A percentile compares a stretch with the other conserved stretches of the same genome.
These are phyloP conservation scores for Antheraea pernyi DNA, from an alignment of 1,140 invertebrate genomes.

Conservation along the genomic window DNA sequence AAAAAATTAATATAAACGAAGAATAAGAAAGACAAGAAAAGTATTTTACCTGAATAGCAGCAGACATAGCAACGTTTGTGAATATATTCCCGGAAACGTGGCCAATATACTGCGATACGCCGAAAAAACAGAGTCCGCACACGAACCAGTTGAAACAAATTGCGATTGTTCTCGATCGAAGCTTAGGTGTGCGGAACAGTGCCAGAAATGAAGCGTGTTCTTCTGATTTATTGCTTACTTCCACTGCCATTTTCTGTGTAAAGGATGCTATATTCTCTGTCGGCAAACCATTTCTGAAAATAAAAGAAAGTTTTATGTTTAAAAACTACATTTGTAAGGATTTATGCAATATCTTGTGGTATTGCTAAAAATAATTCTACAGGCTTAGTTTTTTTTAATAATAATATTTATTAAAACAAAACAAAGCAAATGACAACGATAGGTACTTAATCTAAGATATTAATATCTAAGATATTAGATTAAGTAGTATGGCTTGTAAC, in stretches of 20 bases:
- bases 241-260: constrained; percentile 56
- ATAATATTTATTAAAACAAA: no score
- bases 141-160: constrained; percentile 87
- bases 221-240: constrained; percentile 33
- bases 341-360: not conserved
- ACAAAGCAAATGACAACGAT: no score
- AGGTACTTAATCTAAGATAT: no score
- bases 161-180: constrained; percentile 86
- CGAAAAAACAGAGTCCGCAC: constrained; percentile 87
- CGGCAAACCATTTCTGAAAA: constrained; percentile 76
- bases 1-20: not conserved
- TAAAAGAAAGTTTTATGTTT: constrained; percentile 3
- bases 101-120: constrained; percentile 87
- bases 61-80: constrained; percentile 86
- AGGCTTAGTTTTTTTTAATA: not conserved
- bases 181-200: constrained; percentile 85
- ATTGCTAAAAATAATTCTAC: not conserved
- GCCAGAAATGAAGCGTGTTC: constrained; percentile 82
- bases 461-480: no score
- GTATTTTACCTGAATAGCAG: constrained; percentile 78
- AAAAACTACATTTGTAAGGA: not conserved
- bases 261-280: constrained; percentile 76
- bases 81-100: constrained; percentile 87
- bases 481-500: no score
- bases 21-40: not conserved